Evolutionary conservation across 2,888 invertebrate species (phyloP).

Genomic region (Bibio marci): DNA sequence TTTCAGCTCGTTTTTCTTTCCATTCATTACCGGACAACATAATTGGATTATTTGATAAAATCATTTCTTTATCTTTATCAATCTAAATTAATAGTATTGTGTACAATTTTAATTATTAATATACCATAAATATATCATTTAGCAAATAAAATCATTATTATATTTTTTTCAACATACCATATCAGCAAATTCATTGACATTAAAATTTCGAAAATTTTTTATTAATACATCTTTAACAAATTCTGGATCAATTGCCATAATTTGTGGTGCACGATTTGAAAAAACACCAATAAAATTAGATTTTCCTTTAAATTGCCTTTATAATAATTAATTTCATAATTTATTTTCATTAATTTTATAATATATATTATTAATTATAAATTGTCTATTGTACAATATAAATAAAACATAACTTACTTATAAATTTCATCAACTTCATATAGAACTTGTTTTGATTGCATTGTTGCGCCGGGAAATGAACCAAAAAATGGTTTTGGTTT

Average conservation of each 20-base stretch:
- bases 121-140: too few species aligned
- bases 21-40: constrained; percentile 29
- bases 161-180: constrained; percentile 20
- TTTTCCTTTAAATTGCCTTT: constrained; percentile 1
- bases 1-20: constrained; percentile 30
- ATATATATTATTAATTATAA: constrained; percentile 16
- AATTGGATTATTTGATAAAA: constrained; percentile 33
- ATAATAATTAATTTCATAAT: not conserved
- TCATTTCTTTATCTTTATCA: constrained; percentile 28
- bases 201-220: constrained; percentile 26
- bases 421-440: constrained; percentile 26
- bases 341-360: not conserved
- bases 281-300: constrained; percentile 26
- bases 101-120: too few species aligned
- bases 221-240: constrained; percentile 24
- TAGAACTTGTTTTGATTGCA: constrained; percentile 16
- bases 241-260: constrained; percentile 24
- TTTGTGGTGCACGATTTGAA: constrained; percentile 19
- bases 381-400: constrained; percentile 6
- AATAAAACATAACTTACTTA: constrained; percentile 16
- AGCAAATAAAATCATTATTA: constrained; percentile 31
- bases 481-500: constrained; percentile 22
- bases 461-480: constrained; percentile 18
- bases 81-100: constrained; percentile 14
- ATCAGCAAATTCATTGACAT: constrained; percentile 14